Conservation (phyloP, 2,113 vertebrate species). For the Cebus imitator region DNA sequence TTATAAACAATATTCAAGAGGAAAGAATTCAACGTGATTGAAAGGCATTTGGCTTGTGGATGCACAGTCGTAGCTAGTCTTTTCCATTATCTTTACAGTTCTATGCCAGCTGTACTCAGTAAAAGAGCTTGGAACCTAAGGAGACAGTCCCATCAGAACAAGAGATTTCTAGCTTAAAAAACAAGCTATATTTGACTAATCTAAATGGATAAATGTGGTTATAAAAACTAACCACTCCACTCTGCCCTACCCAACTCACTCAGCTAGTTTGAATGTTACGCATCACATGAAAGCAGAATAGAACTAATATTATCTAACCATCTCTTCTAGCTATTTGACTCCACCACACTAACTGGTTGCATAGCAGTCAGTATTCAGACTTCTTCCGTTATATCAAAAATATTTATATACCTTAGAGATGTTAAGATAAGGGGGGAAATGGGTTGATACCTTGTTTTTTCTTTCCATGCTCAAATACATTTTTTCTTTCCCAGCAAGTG, state of each 20-base stretch:
- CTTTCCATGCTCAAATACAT: not conserved
- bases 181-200: not conserved
- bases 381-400: not conserved
- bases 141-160: not conserved
- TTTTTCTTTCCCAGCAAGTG: not conserved
- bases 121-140: not conserved
- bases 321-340: not conserved
- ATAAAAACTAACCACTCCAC: not conserved
- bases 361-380: not conserved
- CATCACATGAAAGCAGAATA: not conserved
- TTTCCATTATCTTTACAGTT: not conserved
- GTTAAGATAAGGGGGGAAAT: not conserved
- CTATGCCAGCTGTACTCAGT: not conserved
- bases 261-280: not conserved
- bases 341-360: not conserved
- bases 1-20: not conserved
- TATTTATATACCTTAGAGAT: not conserved
- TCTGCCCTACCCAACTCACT: rapidly evolving
- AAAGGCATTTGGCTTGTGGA: not conserved
- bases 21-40: not conserved
- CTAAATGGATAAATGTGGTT: not conserved
- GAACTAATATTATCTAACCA: not conserved
- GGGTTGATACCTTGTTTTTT: not conserved
- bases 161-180: not conserved
- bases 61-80: not conserved